These are phyloP conservation scores for Neocrepidodera transversa DNA, from an alignment of 2,888 invertebrate genomes.

Conservation along the genomic window DNA sequence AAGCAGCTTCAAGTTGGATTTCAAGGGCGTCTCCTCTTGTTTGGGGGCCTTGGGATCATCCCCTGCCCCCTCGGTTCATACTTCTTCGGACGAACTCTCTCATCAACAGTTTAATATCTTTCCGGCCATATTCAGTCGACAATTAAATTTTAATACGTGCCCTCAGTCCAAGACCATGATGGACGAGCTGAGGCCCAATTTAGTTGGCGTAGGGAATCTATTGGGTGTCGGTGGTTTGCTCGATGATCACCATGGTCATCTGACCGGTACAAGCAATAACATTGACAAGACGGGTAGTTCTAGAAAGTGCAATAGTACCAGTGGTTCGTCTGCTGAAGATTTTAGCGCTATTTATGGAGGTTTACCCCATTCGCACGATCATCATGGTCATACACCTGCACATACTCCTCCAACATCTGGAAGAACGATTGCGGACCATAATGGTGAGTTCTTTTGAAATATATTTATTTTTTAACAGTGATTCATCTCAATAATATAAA, in stretches of 20 bases:
- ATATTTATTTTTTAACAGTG: too few species aligned
- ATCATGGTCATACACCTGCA: conserved; percentile 68
- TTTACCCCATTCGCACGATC: conserved; percentile 62
- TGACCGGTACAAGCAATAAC: conserved; percentile 57
- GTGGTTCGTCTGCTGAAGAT: conserved; percentile 85
- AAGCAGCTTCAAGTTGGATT: conserved; percentile 78
- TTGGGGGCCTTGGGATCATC: conserved; percentile 68
- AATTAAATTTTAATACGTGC: conserved; percentile 80
- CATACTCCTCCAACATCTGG: conserved; percentile 70
- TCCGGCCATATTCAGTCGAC: conserved; percentile 88
- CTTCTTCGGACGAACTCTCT: conserved; percentile 63
- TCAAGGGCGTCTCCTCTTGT: conserved; percentile 77
- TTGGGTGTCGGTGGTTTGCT: conserved; percentile 80
- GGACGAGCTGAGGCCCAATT: conserved; percentile 86
- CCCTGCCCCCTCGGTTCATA: conserved; percentile 62
- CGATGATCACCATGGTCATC: conserved; percentile 76
- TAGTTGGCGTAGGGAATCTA: conserved; percentile 79
- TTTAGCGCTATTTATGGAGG: conserved; percentile 84
- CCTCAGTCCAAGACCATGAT: conserved; percentile 77
- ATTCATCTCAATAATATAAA: too few species aligned
- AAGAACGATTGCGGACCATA: conserved; percentile 60
- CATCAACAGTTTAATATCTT: conserved; percentile 91
- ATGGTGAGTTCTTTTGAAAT: conserved; percentile 54
- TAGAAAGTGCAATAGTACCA: conserved; percentile 77
- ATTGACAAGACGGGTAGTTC: conserved; percentile 59